phyloP scores from a whole-genome alignment of 2,113 vertebrate species.

The Marmota monax region DNA sequence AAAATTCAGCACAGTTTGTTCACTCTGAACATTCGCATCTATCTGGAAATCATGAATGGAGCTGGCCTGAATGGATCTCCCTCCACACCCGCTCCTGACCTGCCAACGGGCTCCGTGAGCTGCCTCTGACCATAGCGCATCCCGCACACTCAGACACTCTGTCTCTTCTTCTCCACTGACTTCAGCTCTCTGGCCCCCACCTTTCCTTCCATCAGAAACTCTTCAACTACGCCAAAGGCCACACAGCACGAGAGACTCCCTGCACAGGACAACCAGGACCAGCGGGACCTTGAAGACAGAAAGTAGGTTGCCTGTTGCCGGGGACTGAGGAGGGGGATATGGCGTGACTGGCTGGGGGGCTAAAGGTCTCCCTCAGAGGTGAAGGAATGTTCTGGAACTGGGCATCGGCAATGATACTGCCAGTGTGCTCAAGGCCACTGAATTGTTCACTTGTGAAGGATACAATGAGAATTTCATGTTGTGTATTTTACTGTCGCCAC shows the following conservation, averaged over 20 bases:
- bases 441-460: neutral
- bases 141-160: accelerated
- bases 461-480: neutral
- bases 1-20: neutral
- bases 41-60: neutral
- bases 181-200: neutral
- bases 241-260: neutral
- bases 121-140: neutral
- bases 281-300: neutral
- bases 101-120: accelerated
- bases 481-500: neutral
- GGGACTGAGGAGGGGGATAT: neutral
- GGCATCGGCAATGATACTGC: neutral
- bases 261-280: neutral
- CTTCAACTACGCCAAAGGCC: neutral
- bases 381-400: neutral
- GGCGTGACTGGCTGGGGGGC: neutral
- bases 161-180: neutral
- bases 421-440: neutral
- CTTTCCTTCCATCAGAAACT: neutral
- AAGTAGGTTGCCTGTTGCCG: neutral
- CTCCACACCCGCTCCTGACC: accelerated
- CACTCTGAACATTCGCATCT: neutral
- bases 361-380: neutral
- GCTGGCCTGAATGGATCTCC: no score